Evolutionary conservation across 2,113 vertebrate genomes (phyloP), one percentile per base, ranked within the genome.

Genomic region (Oplegnathus fasciatus): DNA sequence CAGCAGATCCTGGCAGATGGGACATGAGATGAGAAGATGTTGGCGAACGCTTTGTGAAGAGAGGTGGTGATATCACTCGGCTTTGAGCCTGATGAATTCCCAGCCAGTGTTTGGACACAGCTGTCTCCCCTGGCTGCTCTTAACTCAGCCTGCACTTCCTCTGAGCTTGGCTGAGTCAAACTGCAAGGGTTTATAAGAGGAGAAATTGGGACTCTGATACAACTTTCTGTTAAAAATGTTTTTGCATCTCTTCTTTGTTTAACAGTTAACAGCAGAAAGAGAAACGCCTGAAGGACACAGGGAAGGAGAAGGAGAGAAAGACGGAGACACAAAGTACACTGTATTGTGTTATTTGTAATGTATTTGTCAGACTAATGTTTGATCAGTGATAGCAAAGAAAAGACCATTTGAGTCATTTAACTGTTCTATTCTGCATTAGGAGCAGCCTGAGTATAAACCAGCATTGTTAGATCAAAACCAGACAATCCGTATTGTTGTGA

Each of bases 101-200:
- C 58, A 40, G 87, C 70, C 73, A 64, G 17, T 1, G 46, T 44
- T 75, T 3, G 6, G 37, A 66, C 66, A 78, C 80, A 88, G 86
- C 86, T 89, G 86, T 52, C 61, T 82, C 50, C 48, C 32, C 17
- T 58, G 17, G 82, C 78, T 48, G 0, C 70, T 42, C 76, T 30
- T 7, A 37, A 32, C 50, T 8, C 58, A 30, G 84, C 62, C 18
- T 62, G 52, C 22, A 22, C 72, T 61, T 80, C 71, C 64, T 61
- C 72, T 71, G 32, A 62, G 67, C 26, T 22, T 5, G 57, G 32
- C 54, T 61, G 24, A 74, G 48, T 72, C 65, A 60, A 18, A 52
- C 50, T 60, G 75, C 50, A 44, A 2, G n/a, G 5, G 17, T 48
- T 85, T 3, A 52, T 10, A 4, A 5, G 13, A 48, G n/a, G 61